A percentile compares a stretch with the other conserved stretches of the same genome.
These are phyloP conservation scores for Philonicus albiceps DNA, from an alignment of 2,888 invertebrate species.

Conservation along the genomic window DNA sequence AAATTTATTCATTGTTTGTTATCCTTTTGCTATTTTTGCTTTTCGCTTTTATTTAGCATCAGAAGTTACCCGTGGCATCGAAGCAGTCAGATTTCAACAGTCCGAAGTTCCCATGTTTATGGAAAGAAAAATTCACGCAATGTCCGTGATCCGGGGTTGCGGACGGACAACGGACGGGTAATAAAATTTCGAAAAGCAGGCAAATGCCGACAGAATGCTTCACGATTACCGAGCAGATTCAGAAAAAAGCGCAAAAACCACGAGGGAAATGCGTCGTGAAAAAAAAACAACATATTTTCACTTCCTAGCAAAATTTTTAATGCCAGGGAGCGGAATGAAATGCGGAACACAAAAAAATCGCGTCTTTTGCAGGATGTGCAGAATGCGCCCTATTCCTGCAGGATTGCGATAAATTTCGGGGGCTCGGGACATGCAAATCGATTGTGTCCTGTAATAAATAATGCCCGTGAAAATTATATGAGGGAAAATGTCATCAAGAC, in stretches of 20 bases:
- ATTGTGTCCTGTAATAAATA: not conserved
- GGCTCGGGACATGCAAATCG: not conserved
- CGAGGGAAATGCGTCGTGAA: not conserved
- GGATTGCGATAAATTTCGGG: not conserved
- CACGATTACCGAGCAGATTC: not conserved
- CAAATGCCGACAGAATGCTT: not conserved
- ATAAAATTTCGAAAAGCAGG: not conserved
- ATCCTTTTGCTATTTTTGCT: not conserved
- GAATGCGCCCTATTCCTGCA: not conserved
- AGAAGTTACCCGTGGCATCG: not conserved
- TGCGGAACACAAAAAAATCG: not conserved
- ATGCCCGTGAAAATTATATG: not conserved
- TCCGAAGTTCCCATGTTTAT: not conserved
- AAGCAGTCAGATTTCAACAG: not conserved
- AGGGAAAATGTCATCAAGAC: not conserved
- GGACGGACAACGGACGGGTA: not conserved
- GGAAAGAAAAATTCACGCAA: not conserved
- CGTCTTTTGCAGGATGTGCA: not conserved
- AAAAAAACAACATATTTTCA: not conserved
- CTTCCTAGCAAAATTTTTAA: not conserved
- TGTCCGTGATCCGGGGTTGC: not conserved
- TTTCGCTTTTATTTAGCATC: not conserved
- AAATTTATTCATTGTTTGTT: not conserved
- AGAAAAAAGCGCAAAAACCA: not conserved
- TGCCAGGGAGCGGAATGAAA: not conserved